A percentile compares a stretch with the other conserved stretches of the same genome.
phyloP scores from a whole-genome alignment of 2,113 vertebrate species.

The Mirza zaza region DNA sequence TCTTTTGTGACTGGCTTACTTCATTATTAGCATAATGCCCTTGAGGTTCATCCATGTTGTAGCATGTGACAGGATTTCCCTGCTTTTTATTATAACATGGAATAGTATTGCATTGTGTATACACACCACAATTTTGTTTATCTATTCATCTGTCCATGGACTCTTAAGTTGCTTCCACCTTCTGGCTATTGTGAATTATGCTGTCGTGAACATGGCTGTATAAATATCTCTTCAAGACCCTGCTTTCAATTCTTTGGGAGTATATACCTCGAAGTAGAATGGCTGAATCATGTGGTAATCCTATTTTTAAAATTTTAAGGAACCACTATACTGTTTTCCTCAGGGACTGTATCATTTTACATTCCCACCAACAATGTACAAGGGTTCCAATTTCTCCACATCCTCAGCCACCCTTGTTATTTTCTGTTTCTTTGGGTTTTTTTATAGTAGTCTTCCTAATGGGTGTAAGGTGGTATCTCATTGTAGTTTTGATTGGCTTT shows the following conservation, averaged over 20 bases:
- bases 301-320: not conserved
- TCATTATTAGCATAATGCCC: not conserved
- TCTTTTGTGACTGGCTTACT: not conserved
- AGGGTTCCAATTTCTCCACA: not conserved
- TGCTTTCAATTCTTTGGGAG: not conserved
- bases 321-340: not conserved
- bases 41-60: not conserved
- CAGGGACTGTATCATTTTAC: not conserved
- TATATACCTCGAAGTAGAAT: not conserved
- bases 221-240: not conserved
- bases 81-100: not conserved
- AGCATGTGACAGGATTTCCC: not conserved
- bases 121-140: not conserved
- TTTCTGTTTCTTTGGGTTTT: not conserved
- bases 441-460: not conserved
- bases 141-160: not conserved
- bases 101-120: not conserved
- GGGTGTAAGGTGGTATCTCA: not conserved
- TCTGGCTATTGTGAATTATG: not conserved
- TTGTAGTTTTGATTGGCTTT: not conserved
- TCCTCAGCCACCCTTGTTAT: not conserved
- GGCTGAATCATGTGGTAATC: not conserved
- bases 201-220: not conserved
- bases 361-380: not conserved
- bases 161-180: not conserved